Evolutionary conservation across 2,113 vertebrate species (phyloP).

Genomic region (Tragelaphus scriptus): DNA sequence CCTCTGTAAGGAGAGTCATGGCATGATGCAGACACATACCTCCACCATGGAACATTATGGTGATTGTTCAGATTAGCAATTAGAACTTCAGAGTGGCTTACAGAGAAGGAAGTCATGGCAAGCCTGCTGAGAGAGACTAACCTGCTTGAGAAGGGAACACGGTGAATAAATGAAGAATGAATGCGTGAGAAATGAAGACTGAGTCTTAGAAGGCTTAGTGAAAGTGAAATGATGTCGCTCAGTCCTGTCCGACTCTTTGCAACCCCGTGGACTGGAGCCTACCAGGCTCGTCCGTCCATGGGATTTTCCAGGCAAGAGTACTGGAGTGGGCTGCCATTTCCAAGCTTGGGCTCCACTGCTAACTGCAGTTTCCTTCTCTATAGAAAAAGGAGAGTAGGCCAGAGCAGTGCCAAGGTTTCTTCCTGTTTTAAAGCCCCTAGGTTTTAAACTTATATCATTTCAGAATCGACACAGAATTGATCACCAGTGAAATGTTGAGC

Average conservation of each 20-base stretch:
- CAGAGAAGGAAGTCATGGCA: neutral
- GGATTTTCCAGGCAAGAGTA: neutral
- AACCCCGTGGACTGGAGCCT: neutral
- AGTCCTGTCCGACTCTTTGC: neutral
- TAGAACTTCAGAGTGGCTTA: neutral
- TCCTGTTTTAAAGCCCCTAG: neutral
- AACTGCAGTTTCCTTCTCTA: neutral
- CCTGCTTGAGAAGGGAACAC: neutral
- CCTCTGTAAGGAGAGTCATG: neutral
- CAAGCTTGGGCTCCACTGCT: neutral
- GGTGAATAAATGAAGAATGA: neutral
- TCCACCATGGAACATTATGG: neutral
- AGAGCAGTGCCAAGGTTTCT: neutral
- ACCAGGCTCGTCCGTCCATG: neutral
- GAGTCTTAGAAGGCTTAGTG: neutral
- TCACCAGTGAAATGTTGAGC: neutral
- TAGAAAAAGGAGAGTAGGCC: neutral
- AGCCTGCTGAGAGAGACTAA: neutral
- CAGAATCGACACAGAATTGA: neutral
- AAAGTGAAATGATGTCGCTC: accelerated
- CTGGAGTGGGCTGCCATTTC: neutral
- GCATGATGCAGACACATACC: neutral
- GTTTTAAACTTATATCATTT: neutral
- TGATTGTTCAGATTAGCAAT: neutral
- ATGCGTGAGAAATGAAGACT: neutral